Conservation (phyloP, 2,888 invertebrate species). For the Ectemnius lituratus region DNA sequence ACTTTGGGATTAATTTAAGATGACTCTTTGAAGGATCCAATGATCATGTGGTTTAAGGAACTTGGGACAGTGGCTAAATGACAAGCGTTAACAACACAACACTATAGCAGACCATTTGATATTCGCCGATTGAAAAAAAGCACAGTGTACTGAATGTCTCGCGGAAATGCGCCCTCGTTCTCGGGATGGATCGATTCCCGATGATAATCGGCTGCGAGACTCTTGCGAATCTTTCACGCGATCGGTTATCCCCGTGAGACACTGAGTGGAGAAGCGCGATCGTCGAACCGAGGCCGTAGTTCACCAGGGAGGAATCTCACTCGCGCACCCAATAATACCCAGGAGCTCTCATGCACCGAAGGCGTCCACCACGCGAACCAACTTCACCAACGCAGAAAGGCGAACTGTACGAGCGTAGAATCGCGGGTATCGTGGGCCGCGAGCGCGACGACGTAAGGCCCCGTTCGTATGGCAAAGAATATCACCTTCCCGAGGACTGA, state of each 20-base stretch:
- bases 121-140: too few species aligned
- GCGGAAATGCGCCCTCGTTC: neutral
- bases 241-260: conserved; percentile 7
- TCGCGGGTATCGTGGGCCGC: conserved; percentile 57
- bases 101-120: neutral
- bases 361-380: neutral
- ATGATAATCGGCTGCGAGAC: neutral
- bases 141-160: too few species aligned
- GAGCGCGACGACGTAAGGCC: conserved; percentile 58
- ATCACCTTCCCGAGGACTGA: conserved; percentile 74
- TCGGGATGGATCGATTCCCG: neutral
- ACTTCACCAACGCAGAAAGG: neutral
- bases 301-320: conserved; percentile 33
- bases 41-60: neutral
- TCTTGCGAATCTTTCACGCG: neutral
- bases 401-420: conserved; percentile 7
- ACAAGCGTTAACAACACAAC: neutral
- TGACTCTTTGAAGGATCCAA: neutral
- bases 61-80: neutral
- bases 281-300: conserved; percentile 30
- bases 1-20: neutral
- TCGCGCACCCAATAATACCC: conserved; percentile 17
- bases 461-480: conserved; percentile 55
- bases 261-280: conserved; percentile 11
- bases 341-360: too few species aligned